These are phyloP conservation scores for Acipenser ruthenus DNA, from an alignment of 2,797 vertebrate genomes.

Conservation along the genomic window DNA sequence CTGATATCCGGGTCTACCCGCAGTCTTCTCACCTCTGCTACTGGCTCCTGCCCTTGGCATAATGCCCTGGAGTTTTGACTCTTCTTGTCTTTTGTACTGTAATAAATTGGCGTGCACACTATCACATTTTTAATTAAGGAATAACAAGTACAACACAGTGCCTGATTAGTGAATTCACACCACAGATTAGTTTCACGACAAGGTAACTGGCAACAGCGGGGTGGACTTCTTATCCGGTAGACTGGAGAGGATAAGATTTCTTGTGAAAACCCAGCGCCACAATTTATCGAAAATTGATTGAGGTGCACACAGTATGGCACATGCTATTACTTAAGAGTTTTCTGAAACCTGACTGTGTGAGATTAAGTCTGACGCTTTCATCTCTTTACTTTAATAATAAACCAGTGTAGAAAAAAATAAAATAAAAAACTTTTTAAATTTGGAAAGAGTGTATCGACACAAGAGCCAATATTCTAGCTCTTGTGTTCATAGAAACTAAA, in stretches of 20 bases:
- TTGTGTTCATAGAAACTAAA: too few species aligned
- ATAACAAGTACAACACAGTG: slow-evolving; percentile 45
- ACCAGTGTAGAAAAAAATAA: too few species aligned
- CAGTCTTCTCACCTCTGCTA: slow-evolving; percentile 23
- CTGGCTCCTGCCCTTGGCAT: slow-evolving; percentile 6
- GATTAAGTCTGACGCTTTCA: too few species aligned
- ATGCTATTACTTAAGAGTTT: too few species aligned
- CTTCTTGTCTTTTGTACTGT: slow-evolving; percentile 28
- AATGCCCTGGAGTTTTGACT: slow-evolving; percentile 35
- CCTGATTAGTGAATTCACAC: slow-evolving; percentile 41
- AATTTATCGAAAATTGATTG: too few species aligned
- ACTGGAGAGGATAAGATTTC: neutral
- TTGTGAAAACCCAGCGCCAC: too few species aligned
- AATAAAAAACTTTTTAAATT: too few species aligned
- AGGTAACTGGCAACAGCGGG: slow-evolving; percentile 24
- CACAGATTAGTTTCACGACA: slow-evolving; percentile 36
- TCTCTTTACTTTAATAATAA: too few species aligned
- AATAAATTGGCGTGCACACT: slow-evolving; percentile 42
- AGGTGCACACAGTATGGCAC: too few species aligned
- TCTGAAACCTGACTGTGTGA: too few species aligned
- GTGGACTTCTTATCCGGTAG: slow-evolving; percentile 27
- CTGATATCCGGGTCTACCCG: slow-evolving; percentile 32
- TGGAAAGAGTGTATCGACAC: too few species aligned
- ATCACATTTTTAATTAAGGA: slow-evolving; percentile 63
- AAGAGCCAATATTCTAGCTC: too few species aligned